A percentile compares a stretch with the other conserved stretches of the same genome.
Conservation (phyloP, 2,797 vertebrate genomes). For the Nasua narica region DNA sequence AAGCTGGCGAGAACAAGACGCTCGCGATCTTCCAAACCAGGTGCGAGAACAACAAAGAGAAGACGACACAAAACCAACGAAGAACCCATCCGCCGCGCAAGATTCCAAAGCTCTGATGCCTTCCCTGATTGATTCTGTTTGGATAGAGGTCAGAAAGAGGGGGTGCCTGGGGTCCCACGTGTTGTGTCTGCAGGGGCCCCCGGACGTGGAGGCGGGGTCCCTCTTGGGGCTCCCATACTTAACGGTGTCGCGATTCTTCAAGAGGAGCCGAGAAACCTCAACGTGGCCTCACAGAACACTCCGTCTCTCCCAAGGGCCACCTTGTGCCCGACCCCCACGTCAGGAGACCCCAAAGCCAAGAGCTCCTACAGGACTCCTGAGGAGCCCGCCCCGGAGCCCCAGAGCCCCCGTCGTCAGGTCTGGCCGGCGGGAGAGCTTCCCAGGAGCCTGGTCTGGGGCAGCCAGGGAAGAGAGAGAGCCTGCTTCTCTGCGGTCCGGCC, state of each 20-base stretch:
- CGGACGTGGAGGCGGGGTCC: neutral
- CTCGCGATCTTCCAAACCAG: neutral
- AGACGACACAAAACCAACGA: neutral
- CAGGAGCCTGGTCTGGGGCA: neutral
- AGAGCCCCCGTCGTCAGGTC: neutral
- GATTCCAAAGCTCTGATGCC: neutral
- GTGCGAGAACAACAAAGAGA: neutral
- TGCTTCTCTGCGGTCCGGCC: neutral
- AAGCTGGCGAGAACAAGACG: conserved; percentile 38
- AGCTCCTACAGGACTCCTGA: neutral
- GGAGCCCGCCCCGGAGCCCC: no score
- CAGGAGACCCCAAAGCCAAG: neutral
- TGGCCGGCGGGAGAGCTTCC: neutral
- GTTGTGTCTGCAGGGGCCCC: neutral
- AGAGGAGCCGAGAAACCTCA: neutral
- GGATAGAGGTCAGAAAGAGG: neutral
- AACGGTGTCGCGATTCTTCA: neutral
- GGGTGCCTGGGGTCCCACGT: neutral
- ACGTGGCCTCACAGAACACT: neutral
- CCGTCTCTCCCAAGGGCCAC: neutral
- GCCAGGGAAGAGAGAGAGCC: neutral
- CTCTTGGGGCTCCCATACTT: neutral
- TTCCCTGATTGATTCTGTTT: neutral
- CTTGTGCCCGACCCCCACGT: neutral
- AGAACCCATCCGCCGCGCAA: neutral